Conservation (phyloP, 2,113 vertebrate species). For the Jacana jacana region DNA sequence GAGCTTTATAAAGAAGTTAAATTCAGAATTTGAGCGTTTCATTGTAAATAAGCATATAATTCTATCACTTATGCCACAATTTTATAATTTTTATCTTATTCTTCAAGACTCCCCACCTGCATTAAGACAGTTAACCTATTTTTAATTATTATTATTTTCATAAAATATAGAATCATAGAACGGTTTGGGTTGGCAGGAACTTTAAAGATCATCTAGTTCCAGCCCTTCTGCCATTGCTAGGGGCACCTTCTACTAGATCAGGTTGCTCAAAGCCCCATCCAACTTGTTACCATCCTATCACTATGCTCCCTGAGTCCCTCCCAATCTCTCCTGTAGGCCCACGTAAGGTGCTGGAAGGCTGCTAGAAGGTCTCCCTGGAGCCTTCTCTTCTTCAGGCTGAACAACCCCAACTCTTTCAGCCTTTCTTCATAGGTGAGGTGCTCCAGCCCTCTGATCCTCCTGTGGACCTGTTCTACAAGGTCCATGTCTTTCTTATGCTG, state of each 20-base stretch:
- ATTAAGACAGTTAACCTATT: background rate
- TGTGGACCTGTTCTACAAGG: background rate
- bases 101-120: background rate
- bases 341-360: background rate
- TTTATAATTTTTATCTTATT: background rate
- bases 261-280: background rate
- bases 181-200: background rate
- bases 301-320: background rate
- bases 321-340: background rate
- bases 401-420: background rate
- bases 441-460: background rate
- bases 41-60: background rate
- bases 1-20: background rate
- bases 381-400: background rate
- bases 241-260: background rate
- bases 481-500: background rate
- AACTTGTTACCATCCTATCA: background rate
- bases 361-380: background rate
- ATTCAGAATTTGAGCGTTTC: background rate
- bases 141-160: background rate
- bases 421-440: background rate
- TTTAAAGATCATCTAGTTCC: background rate
- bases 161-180: background rate
- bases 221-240: background rate
- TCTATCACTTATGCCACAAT: background rate